Percentiles rank a stretch among this genome's conserved stretches.
Conservation (phyloP, 2,888 invertebrate species). For the Carterocephalus palaemon region DNA sequence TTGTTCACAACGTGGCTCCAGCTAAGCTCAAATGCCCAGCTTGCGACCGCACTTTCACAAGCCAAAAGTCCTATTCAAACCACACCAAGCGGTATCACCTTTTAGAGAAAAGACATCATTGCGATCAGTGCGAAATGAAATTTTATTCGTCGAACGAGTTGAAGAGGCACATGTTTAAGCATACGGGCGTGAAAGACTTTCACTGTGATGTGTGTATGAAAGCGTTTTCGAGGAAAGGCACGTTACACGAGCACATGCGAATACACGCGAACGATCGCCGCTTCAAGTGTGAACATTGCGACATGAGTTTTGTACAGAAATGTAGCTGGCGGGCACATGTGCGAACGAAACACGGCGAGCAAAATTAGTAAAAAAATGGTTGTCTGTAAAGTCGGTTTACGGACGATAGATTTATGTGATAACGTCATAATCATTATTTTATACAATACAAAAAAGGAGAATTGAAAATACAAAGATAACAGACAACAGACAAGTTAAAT, state of each 20-base stretch:
- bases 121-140: conserved; percentile 33
- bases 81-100: conserved; percentile 41
- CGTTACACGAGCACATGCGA: conserved; percentile 46
- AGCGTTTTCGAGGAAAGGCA: conserved; percentile 34
- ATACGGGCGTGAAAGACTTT: conserved; percentile 39
- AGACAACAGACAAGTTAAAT: too few species aligned
- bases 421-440: too few species aligned
- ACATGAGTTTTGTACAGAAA: conserved; percentile 41
- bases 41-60: conserved; percentile 38
- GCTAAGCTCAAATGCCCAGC: conserved; percentile 37
- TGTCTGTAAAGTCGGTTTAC: too few species aligned
- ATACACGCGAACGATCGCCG: conserved; percentile 43
- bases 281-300: conserved; percentile 42
- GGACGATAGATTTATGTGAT: too few species aligned
- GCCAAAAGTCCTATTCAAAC: conserved; percentile 30
- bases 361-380: too few species aligned
- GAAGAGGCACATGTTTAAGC: conserved; percentile 47
- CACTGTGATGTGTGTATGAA: conserved; percentile 40
- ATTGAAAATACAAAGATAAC: too few species aligned
- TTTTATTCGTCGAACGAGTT: conserved; percentile 46
- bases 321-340: conserved; percentile 41
- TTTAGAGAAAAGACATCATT: conserved; percentile 35
- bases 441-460: too few species aligned
- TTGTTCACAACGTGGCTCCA: conserved; percentile 34
- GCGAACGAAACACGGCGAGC: conserved; percentile 37